phyloP scores from a whole-genome alignment of 1,140 invertebrate genomes.

The Cyphomyrmex costatus region DNA sequence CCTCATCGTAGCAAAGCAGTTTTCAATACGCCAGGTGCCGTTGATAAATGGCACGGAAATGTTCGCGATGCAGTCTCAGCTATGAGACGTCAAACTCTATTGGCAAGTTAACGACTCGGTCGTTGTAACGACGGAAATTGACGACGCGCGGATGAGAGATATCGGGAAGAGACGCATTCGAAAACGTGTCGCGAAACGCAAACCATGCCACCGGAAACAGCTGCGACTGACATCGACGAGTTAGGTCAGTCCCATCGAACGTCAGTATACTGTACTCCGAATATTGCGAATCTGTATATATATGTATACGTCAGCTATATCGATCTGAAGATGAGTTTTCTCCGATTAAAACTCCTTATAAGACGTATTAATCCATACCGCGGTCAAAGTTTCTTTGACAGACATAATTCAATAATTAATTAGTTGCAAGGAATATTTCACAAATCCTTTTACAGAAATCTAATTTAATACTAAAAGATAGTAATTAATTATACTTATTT shows the following conservation, averaged over 20 bases:
- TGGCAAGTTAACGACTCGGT: constrained; percentile 60
- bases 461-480: too few species aligned
- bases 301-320: neutral
- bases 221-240: constrained; percentile 44
- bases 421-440: neutral
- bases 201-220: constrained; percentile 39
- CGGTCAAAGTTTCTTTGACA: too few species aligned
- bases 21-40: constrained; percentile 57
- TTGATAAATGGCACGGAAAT: constrained; percentile 62
- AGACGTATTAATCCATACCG: neutral
- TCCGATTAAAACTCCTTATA: neutral
- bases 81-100: constrained; percentile 61
- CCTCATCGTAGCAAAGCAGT: constrained; percentile 21
- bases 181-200: constrained; percentile 58
- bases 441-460: neutral
- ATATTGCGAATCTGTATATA: constrained; percentile 14
- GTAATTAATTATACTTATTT: too few species aligned
- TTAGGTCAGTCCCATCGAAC: constrained; percentile 60
- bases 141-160: constrained; percentile 44
- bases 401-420: constrained; percentile 14
- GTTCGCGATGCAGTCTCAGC: constrained; percentile 49
- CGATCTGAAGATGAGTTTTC: neutral
- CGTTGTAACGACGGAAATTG: constrained; percentile 61
- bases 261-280: constrained; percentile 41
- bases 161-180: constrained; percentile 44